Percentiles rank a stretch among this genome's conserved stretches.
Conservation (phyloP, 2,113 vertebrate species). For the Myodes glareolus region DNA sequence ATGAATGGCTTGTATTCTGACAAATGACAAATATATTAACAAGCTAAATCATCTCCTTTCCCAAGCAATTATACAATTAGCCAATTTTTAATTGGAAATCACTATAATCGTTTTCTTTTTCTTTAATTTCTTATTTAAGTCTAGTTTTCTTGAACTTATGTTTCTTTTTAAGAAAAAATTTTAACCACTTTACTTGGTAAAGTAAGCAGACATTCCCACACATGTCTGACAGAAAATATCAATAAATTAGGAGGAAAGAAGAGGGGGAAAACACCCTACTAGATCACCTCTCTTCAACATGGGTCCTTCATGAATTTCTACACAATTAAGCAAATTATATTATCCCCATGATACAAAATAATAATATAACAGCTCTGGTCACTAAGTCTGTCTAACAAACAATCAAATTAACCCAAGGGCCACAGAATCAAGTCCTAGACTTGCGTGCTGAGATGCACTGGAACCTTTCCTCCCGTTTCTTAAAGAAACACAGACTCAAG, state of each 20-base stretch:
- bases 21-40: neutral
- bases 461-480: neutral
- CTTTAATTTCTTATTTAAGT: neutral
- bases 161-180: neutral
- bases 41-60: neutral
- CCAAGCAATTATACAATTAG: neutral
- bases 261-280: neutral
- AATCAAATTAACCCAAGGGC: neutral
- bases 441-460: neutral
- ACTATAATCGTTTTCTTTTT: neutral
- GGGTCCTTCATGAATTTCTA: neutral
- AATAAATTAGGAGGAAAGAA: neutral
- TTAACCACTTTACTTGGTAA: neutral
- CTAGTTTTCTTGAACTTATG: neutral
- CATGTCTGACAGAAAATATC: neutral
- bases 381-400: neutral
- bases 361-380: neutral
- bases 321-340: neutral
- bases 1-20: neutral
- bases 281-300: neutral
- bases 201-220: neutral
- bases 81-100: slow-evolving; percentile 1
- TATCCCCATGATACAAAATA: neutral
- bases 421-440: neutral
- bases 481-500: neutral